phyloP scores from a whole-genome alignment of 2,888 invertebrate genomes.

The Parnassius orleans region DNA sequence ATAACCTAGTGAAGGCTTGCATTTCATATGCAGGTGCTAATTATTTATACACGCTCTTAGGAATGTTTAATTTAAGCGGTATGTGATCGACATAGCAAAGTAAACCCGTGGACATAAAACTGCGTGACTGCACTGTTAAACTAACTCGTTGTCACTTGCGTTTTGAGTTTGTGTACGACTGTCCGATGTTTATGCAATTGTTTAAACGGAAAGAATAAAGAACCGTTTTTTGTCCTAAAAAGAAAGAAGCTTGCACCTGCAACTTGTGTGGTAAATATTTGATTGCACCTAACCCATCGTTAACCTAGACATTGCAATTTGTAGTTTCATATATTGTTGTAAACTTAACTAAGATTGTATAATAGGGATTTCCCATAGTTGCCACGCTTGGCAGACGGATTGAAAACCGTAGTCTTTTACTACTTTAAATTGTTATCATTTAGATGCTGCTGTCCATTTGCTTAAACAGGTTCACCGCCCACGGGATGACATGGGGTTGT shows the following conservation, averaged over 20 bases:
- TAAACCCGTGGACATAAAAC: slow-evolving; percentile 53
- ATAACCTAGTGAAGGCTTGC: slow-evolving; percentile 13
- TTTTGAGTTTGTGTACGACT: slow-evolving; percentile 31
- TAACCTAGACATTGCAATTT: too few relatives aligned
- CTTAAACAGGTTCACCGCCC: too few relatives aligned
- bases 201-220: slow-evolving; percentile 40
- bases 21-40: slow-evolving; percentile 37
- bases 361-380: too few relatives aligned
- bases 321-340: too few relatives aligned
- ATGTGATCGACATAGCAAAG: slow-evolving; percentile 65
- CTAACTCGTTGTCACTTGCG: slow-evolving; percentile 36
- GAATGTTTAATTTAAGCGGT: slow-evolving; percentile 51
- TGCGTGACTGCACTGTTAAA: slow-evolving; percentile 67
- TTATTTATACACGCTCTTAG: slow-evolving; percentile 53
- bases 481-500: too few relatives aligned
- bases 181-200: slow-evolving; percentile 42
- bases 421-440: too few relatives aligned
- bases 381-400: too few relatives aligned
- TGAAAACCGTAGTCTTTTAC: too few relatives aligned
- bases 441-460: too few relatives aligned
- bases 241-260: slow-evolving; percentile 9
- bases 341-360: too few relatives aligned
- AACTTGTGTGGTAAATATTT: slow-evolving; percentile 2
- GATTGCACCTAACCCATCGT: background rate
- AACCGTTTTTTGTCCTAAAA: slow-evolving; percentile 40